Evolutionary conservation across 2,113 vertebrate species (phyloP).

Genomic region (Tapirus terrestris): DNA sequence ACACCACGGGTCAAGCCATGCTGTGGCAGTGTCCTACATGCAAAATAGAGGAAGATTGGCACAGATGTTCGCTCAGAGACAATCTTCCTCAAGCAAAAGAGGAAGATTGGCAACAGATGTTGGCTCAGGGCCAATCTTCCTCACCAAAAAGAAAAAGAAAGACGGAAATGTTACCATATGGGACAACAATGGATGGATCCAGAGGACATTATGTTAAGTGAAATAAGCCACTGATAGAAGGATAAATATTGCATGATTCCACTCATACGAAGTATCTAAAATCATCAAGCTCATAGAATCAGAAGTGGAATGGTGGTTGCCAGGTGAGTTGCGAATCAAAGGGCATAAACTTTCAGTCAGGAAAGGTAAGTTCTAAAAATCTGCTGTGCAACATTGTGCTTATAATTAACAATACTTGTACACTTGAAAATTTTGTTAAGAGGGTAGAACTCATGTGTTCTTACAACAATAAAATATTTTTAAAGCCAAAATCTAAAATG

Average conservation of each 20-base stretch:
- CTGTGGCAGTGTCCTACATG: no score
- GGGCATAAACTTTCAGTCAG: background rate
- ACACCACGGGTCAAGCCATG: no score
- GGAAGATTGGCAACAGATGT: no score
- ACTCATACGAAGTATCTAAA: background rate
- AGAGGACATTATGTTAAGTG: background rate
- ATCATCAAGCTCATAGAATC: background rate
- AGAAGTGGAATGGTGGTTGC: background rate
- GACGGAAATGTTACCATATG: background rate
- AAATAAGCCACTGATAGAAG: background rate
- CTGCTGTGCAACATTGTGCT: background rate
- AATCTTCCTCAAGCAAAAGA: no score
- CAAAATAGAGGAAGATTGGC: no score
- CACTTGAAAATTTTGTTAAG: background rate
- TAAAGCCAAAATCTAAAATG: background rate
- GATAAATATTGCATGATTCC: background rate
- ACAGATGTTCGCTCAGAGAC: no score
- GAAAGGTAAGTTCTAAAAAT: background rate
- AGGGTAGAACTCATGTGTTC: background rate
- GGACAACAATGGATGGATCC: background rate
- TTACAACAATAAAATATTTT: background rate
- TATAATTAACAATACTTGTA: background rate
- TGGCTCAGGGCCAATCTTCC: no score
- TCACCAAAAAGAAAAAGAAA: background rate
- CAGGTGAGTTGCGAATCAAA: background rate